Percentiles rank a stretch among this genome's conserved stretches.
Evolutionary conservation across 2,888 invertebrate genomes (phyloP).

Genomic region (Ctenicera cuprea): DNA sequence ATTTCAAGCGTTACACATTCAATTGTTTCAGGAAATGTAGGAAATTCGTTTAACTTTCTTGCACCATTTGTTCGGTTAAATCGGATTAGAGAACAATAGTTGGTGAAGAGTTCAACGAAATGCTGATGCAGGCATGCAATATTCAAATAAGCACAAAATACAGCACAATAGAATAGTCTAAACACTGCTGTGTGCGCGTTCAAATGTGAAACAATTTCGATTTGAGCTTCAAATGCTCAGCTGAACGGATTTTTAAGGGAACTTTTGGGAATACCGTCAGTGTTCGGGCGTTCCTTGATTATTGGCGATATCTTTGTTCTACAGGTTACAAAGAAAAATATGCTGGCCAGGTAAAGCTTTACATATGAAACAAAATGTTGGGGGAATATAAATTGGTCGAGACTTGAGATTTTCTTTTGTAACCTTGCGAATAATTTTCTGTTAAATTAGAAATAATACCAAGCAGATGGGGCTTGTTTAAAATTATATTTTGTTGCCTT

Average conservation of each 20-base stretch:
- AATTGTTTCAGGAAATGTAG: slow-evolving; percentile 22
- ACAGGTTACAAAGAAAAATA: slow-evolving; percentile 4
- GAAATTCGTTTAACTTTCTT: slow-evolving; percentile 32
- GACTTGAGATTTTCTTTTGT: no score
- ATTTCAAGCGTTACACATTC: slow-evolving; percentile 12
- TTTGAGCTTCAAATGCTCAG: slow-evolving; percentile 21
- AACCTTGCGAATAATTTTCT: no score
- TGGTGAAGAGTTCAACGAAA: slow-evolving; percentile 24
- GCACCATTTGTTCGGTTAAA: slow-evolving; percentile 28
- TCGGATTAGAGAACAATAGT: slow-evolving; percentile 38
- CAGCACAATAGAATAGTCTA: slow-evolving; percentile 38
- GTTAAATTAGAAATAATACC: no score
- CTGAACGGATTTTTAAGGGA: slow-evolving; percentile 19
- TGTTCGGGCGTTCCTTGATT: not conserved
- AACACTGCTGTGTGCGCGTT: slow-evolving; percentile 38
- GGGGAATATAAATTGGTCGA: no score
- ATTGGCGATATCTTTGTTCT: slow-evolving; percentile 3
- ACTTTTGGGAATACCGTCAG: slow-evolving; percentile 19
- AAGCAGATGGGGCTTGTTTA: no score
- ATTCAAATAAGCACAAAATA: slow-evolving; percentile 42
- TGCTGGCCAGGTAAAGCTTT: not conserved
- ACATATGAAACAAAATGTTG: no score
- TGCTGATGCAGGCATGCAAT: slow-evolving; percentile 37
- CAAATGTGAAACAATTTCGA: slow-evolving; percentile 42
- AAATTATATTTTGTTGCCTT: no score